Evolutionary conservation across 1,140 invertebrate genomes (phyloP).

Genomic region (Drosophila busckii): DNA sequence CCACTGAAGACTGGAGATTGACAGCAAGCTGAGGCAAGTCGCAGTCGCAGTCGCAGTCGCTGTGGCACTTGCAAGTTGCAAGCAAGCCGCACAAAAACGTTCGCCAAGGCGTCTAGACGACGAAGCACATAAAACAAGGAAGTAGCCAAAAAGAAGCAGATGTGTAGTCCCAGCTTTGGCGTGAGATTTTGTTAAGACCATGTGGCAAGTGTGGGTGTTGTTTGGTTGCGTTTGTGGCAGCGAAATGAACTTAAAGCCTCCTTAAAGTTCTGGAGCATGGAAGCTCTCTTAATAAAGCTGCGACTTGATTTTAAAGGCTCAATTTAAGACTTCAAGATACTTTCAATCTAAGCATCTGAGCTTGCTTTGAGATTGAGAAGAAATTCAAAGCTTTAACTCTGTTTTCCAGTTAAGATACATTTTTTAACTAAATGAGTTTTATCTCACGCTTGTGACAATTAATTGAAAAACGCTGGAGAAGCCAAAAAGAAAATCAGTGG

Average conservation of each 20-base stretch:
- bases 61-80: slow-evolving; percentile 7
- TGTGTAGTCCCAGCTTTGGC: background rate
- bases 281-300: no score
- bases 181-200: background rate
- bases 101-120: slow-evolving; percentile 55
- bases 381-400: no score
- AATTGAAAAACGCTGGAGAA: no score
- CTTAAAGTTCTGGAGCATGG: slow-evolving; percentile 68
- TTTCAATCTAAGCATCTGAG: no score
- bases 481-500: no score
- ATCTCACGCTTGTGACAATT: no score
- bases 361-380: no score
- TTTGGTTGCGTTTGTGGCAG: background rate
- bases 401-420: no score
- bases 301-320: no score
- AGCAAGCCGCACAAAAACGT: background rate
- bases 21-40: slow-evolving; percentile 27
- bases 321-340: no score
- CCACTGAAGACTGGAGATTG: no score
- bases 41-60: slow-evolving; percentile 15
- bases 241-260: slow-evolving; percentile 69
- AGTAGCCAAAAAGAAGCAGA: slow-evolving; percentile 3
- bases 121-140: slow-evolving; percentile 34
- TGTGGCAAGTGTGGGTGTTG: background rate
- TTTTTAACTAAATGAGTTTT: no score